Base-by-base conservation (phyloP, 2,113 vertebrate genomes). In the Mormoops blainvillei region DNA sequence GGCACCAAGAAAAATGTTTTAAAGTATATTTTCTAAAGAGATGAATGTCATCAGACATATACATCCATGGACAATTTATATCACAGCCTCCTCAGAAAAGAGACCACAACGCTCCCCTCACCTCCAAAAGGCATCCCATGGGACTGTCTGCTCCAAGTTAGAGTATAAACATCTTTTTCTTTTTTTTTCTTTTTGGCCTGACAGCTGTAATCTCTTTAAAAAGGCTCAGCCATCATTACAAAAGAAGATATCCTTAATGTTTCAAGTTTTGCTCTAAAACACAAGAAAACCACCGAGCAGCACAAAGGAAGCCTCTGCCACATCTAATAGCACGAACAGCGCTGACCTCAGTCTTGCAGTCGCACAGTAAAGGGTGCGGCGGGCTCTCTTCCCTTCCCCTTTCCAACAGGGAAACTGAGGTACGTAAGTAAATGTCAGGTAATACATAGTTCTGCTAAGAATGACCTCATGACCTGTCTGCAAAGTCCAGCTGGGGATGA, bases 261-360 rank as follows among this genome's bases (percentile, higher is more conserved):
- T 97, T 95, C 97, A 91, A 95, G 95, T 93, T 98, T 97, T 96
- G 92, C 94, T 97, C 93, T 96, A 94, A 98, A 97, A 98, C 82
- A 93, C 86, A 81, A 94, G 97, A 68, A n/a, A 52, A 28, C 24
- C 31, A 14, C 86, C 71, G 56, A 28, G 65, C 74, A 38, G 24
- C 41, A 33, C 16, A 24, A 22, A 36, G 5, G 52, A 41, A 70
- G 54, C 8, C 2, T 58, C 50, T 54, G 71, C 31, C 43, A 24
- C 11, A 38, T 7, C 31, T 22, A 38, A 65, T 3, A 7, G 1
- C 58, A 16, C 36, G 19, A 16, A 48, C 5, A 50, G 20, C 0
- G 15, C 15, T 0, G 7, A n/a, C 8, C 48, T 43, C 28, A 4
- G 36, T 4, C 28, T 33, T 9, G 12, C 11, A 15, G 36, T 43